Conservation (phyloP, 2,888 invertebrate genomes). For the Ormyrus nitidulus region DNA sequence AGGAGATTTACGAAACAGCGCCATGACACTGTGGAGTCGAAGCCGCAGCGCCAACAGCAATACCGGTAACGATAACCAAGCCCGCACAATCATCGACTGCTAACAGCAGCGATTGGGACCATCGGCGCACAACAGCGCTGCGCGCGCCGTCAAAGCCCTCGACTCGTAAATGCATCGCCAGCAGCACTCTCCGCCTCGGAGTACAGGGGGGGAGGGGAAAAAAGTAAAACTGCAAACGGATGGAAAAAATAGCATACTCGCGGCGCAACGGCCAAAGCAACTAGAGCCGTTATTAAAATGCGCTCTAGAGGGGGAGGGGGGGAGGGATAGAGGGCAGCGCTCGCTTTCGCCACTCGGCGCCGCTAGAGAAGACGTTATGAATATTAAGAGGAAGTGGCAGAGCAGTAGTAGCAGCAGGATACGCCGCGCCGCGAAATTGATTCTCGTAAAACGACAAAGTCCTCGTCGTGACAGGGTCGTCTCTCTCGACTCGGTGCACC, state of each 20-base stretch:
- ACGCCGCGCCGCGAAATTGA: slow-evolving; percentile 58
- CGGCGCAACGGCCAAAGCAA: not conserved
- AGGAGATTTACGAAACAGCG: too few relatives aligned
- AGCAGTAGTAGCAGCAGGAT: slow-evolving; percentile 44
- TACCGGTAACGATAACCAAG: too few relatives aligned
- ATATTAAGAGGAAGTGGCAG: slow-evolving; percentile 63
- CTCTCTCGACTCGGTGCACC: not conserved
- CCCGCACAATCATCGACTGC: too few relatives aligned
- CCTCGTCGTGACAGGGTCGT: slow-evolving; percentile 46
- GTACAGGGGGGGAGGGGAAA: not conserved
- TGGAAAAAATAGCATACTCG: not conserved
- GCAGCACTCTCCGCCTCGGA: too few relatives aligned
- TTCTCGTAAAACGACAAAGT: slow-evolving; percentile 60
- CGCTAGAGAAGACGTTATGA: slow-evolving; percentile 64
- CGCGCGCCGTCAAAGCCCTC: not conserved
- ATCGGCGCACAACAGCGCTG: not conserved
- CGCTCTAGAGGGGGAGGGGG: slow-evolving; percentile 56
- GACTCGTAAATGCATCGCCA: too few relatives aligned
- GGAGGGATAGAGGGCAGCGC: slow-evolving; percentile 37
- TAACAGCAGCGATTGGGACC: not conserved
- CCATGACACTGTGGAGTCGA: too few relatives aligned
- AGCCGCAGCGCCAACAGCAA: too few relatives aligned
- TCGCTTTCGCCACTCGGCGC: slow-evolving; percentile 48
- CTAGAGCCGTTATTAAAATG: slow-evolving; percentile 66
- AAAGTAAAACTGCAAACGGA: not conserved